Percentiles rank a stretch among this genome's conserved stretches.
Conservation (phyloP, 1,140 invertebrate species). For the Samia ricini region DNA sequence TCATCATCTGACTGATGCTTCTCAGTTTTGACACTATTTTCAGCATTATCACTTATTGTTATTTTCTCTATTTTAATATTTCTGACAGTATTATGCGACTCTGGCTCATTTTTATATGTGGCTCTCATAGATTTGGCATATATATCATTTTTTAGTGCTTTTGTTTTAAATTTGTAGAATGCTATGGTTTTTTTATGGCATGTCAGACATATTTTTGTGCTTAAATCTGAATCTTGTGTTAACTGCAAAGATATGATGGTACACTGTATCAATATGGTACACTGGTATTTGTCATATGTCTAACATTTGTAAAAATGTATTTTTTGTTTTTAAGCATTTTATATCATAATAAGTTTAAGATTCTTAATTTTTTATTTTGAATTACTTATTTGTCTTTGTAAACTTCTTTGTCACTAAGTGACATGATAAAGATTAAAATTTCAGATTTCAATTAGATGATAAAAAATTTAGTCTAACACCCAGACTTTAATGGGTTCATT, state of each 20-base stretch:
- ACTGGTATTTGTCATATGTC: no score
- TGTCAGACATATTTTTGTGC: conserved; percentile 46
- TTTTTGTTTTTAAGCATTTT: no score
- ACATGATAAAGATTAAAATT: no score
- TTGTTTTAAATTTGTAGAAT: conserved; percentile 51
- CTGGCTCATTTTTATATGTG: conserved; percentile 1
- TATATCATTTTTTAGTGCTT: conserved; percentile 45
- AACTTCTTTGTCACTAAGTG: no score
- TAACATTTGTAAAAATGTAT: no score
- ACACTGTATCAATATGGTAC: no score
- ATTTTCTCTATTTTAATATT: conserved; percentile 12
- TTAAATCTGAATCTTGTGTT: conserved; percentile 29
- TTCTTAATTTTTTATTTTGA: no score
- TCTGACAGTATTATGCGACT: conserved; percentile 26
- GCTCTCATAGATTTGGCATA: conserved; percentile 27
- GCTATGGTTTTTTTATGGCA: conserved; percentile 48
- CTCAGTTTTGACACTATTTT: background rate
- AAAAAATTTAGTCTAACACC: no score
- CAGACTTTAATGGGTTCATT: no score
- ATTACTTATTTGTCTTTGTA: no score
- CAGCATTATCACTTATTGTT: background rate
- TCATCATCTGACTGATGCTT: conserved; percentile 46
- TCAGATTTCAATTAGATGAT: no score
- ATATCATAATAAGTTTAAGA: no score
- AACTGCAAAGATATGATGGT: conserved; percentile 31